Evolutionary conservation across 1,140 invertebrate species (phyloP).

Genomic region (Macrosteles quadrilineatus): DNA sequence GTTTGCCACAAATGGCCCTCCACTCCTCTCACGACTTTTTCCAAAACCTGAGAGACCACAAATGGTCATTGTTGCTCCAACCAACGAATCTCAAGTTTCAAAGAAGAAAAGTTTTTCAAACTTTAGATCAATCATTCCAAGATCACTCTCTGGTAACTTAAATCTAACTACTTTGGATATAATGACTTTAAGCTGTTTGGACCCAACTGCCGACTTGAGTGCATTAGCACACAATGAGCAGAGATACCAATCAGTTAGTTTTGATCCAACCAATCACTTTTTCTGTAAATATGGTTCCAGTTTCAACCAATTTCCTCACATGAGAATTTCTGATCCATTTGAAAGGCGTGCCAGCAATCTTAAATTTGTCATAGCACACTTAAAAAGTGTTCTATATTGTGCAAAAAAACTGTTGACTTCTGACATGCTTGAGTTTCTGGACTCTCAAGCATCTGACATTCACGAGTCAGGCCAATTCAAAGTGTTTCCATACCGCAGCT

Average conservation of each 20-base stretch:
- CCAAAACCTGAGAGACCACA: slow-evolving; percentile 69
- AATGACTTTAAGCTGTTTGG: slow-evolving; percentile 43
- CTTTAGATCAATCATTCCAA: slow-evolving; percentile 80
- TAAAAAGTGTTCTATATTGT: slow-evolving; percentile 73
- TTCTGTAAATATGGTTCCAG: slow-evolving; percentile 92
- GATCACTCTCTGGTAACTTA: slow-evolving; percentile 86
- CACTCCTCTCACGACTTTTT: slow-evolving; percentile 83
- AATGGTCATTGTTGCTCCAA: slow-evolving; percentile 35
- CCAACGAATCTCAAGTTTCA: slow-evolving; percentile 27
- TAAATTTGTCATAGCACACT: slow-evolving; percentile 71
- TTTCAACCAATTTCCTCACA: slow-evolving; percentile 84
- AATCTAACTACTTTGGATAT: slow-evolving; percentile 49
- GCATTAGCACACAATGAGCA: slow-evolving; percentile 31
- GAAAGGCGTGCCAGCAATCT: slow-evolving; percentile 60
- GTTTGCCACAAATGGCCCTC: slow-evolving; percentile 71
- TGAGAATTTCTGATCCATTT: slow-evolving; percentile 67
- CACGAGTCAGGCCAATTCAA: slow-evolving; percentile 63
- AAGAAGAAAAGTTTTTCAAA: slow-evolving; percentile 49
- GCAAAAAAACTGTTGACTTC: slow-evolving; percentile 89
- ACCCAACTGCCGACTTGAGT: slow-evolving; percentile 43
- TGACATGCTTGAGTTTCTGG: slow-evolving; percentile 77
- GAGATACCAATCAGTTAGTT: slow-evolving; percentile 52
- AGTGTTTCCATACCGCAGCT: slow-evolving; percentile 86
- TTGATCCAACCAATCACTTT: slow-evolving; percentile 82
- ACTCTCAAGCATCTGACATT: slow-evolving; percentile 80